Evolutionary conservation across 2,113 vertebrate species (phyloP), one percentile per base, ranked within the genome.

Genomic region (Lycaon pictus): DNA sequence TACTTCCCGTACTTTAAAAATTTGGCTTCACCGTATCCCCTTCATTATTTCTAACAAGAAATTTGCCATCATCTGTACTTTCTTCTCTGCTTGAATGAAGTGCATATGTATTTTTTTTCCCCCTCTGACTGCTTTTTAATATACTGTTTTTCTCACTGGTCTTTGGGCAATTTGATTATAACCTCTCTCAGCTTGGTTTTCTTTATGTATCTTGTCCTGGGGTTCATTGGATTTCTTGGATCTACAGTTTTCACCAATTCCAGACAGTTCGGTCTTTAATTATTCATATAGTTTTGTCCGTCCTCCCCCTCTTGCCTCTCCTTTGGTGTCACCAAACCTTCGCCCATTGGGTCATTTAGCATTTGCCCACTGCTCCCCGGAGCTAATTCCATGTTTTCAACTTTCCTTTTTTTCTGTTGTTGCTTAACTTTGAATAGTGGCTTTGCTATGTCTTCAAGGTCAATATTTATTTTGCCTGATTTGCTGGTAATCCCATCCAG

Each of bases 241-340:
- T 71, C 60, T 25, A 5, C 4, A 11, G 4, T n/a, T 60, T 53
- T n/a, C 48, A 74, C 43, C 58, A 55, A 65, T 32, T 58, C 60
- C 3, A 7, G 25, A n/a, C 17, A 13, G 16, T 83, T 67, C 5
- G 19, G 7, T 35, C 4, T 37, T 29, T 51, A 60, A n/a, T n/a
- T 9, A 43, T 60, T 37, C 32, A 16, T 11, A 16, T 32, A 43
- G 23, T 43, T 79, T 85, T 80, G 56, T 86, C 62, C 60, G 43
- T 55, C 11, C 6, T 55, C 9, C 11, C 7, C 0, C 11, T 35
- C 35, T 13, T 19, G 35, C 8, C 7, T 79, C 23, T 55, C 32
- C 27, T 65, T 48, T 4, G 9, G 5, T 3, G 2, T 1, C 29
- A 83, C 3, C 12, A 1, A 3, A 15, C 29, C 6, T 5, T 4